phyloP scores from a whole-genome alignment of 2,888 invertebrate genomes.

The Lydus trimaculatus region DNA sequence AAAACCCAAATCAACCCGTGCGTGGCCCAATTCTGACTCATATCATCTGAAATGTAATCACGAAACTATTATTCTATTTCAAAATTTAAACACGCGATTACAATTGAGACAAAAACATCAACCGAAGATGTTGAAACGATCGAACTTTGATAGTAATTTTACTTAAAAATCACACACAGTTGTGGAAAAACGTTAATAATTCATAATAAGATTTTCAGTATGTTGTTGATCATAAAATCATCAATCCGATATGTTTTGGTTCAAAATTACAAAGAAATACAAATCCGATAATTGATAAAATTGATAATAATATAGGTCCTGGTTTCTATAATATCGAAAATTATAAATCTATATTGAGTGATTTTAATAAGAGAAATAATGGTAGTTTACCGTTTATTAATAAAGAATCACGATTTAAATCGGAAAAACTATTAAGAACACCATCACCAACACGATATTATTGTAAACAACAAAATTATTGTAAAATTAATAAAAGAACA shows the following conservation, averaged over 20 bases:
- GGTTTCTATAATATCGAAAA: constrained; percentile 45
- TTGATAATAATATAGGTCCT: constrained; percentile 44
- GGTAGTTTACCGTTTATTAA: constrained; percentile 51
- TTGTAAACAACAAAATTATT: constrained; percentile 18
- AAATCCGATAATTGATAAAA: constrained; percentile 48
- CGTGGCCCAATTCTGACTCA: background rate
- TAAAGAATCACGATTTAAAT: constrained; percentile 46
- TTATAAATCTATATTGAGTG: constrained; percentile 43
- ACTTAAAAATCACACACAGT: background rate
- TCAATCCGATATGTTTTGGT: constrained; percentile 53
- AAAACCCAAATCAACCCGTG: background rate
- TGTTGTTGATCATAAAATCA: constrained; percentile 50
- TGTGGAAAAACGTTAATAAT: background rate
- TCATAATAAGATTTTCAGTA: constrained; percentile 51
- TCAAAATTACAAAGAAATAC: constrained; percentile 47
- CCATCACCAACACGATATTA: constrained; percentile 56
- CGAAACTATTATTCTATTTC: background rate
- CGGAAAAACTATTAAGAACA: constrained; percentile 41
- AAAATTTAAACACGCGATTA: constrained; percentile 35
- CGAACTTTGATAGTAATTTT: background rate
- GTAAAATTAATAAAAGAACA: constrained; percentile 40
- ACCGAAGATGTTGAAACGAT: background rate
- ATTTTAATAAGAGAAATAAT: constrained; percentile 38
- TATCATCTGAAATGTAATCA: no score
- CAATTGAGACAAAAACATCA: background rate